These are phyloP conservation scores for Sigmodon hispidus DNA, from an alignment of 2,113 vertebrate species.

Conservation along the genomic window DNA sequence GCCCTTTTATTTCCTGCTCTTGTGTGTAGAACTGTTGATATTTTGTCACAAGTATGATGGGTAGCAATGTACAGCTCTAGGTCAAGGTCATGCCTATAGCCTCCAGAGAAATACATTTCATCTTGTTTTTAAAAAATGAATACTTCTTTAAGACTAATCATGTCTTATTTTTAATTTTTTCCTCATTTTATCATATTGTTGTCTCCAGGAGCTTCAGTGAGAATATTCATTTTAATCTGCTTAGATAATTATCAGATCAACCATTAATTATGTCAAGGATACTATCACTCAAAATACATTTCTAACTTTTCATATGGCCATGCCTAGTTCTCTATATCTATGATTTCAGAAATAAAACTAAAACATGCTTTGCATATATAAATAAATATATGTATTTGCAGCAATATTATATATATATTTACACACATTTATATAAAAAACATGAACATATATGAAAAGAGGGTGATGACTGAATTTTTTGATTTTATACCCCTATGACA, in stretches of 20 bases:
- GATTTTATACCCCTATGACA: background rate
- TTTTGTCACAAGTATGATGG: rapidly evolving
- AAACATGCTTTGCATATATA: background rate
- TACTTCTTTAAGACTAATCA: background rate
- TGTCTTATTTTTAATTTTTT: background rate
- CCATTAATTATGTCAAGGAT: background rate
- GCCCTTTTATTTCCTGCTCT: background rate
- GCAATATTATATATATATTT: background rate
- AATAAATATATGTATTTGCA: background rate
- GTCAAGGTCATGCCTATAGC: background rate
- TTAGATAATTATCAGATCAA: background rate
- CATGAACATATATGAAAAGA: background rate
- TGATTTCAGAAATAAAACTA: background rate
- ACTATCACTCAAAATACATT: background rate
- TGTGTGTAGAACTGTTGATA: background rate
- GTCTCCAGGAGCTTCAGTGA: background rate
- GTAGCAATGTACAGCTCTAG: background rate
- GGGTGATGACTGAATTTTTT: background rate
- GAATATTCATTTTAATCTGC: background rate
- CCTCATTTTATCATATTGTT: background rate
- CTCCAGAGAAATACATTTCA: background rate
- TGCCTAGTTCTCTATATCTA: background rate
- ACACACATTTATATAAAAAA: background rate
- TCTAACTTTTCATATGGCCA: background rate
- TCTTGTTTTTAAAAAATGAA: background rate